Percentiles rank a stretch among this genome's conserved stretches.
phyloP scores from a whole-genome alignment of 2,888 invertebrate species.

The Chaetogeoica ovagalla region DNA sequence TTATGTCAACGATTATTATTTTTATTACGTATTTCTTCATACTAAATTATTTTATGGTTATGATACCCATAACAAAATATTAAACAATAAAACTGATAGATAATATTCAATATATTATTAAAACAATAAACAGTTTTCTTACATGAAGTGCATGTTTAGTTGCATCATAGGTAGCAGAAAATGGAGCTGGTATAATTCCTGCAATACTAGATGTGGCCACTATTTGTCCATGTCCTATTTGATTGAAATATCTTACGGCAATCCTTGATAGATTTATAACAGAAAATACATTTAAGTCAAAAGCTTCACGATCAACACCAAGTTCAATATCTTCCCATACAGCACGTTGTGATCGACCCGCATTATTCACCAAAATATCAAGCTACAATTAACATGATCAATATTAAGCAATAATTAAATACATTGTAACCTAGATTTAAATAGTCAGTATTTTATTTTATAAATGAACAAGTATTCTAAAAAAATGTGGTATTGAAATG shows the following conservation, averaged over 20 bases:
- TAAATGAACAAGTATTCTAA: too few relatives aligned
- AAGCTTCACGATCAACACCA: slow-evolving; percentile 72
- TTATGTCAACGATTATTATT: background rate
- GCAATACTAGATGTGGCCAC: slow-evolving; percentile 76
- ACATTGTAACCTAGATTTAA: too few relatives aligned
- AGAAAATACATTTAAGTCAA: slow-evolving; percentile 78
- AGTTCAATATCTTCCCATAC: slow-evolving; percentile 72
- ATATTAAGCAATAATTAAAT: background rate
- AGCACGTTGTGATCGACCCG: slow-evolving; percentile 77
- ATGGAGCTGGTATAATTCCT: slow-evolving; percentile 70
- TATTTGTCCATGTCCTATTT: slow-evolving; percentile 67
- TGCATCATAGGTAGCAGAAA: slow-evolving; percentile 72
- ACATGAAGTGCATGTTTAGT: slow-evolving; percentile 79
- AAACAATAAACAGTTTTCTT: slow-evolving; percentile 56
- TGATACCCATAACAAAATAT: background rate
- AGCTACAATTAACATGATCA: slow-evolving; percentile 60
- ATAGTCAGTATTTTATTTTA: too few relatives aligned
- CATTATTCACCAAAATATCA: slow-evolving; percentile 80
- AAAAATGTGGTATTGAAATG: too few relatives aligned
- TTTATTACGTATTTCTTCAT: too few relatives aligned
- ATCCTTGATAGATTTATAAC: slow-evolving; percentile 71
- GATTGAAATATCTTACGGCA: slow-evolving; percentile 69
- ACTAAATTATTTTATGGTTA: too few relatives aligned
- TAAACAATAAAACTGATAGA: background rate
- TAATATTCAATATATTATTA: background rate